Base-by-base conservation (phyloP, 2,888 invertebrate species). In the Dasysyrphus albostriatus region DNA sequence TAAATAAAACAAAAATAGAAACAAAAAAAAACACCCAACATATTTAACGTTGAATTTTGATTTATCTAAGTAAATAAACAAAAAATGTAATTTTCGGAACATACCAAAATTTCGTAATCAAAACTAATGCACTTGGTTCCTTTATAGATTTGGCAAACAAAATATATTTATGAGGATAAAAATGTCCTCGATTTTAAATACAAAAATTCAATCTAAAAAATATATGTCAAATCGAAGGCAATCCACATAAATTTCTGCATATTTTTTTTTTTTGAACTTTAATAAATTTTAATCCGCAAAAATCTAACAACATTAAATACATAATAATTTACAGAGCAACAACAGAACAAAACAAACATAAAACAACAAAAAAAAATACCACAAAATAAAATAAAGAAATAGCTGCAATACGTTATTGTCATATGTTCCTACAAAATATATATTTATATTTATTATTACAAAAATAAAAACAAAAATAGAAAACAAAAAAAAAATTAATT, bases 341-440 rank as follows among this genome's bases (percentile, higher is more conserved):
- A 85, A 65, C 19, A 88, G 65, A 87, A 88, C 76, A 88, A 82
- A 73, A 76, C 72, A 79, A 72, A 88, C 76, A 83, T 69, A 80
- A 87, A 72, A 82, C 82, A 81, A 72, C 51, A 75, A 74, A 73
- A 29, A 88, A 65, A 73, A 75, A 81, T 73, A 83, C 80, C 88
- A 81, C 88, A 63, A 88, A 89, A 88, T 59, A 88, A 88, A 89
- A 78, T 87, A 89, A 88, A 88, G 88, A 90, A 91, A 92, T 91
- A 92, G 92, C 92, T 92, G 92, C 92, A 92, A 92, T 92, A 92
- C 92, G 92, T 92, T 92, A 90, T 92, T 92, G 92, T 92, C 92
- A 92, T 92, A 92, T 92, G 92, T 92, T 92, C 92, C 92, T 92
- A 92, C 91, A 91, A 91, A 90, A 91, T 90, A 91, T 90, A 90